Evolutionary conservation across 1,140 invertebrate genomes (phyloP), one percentile per base, ranked within the genome.

Genomic region (Ephestia elutella): DNA sequence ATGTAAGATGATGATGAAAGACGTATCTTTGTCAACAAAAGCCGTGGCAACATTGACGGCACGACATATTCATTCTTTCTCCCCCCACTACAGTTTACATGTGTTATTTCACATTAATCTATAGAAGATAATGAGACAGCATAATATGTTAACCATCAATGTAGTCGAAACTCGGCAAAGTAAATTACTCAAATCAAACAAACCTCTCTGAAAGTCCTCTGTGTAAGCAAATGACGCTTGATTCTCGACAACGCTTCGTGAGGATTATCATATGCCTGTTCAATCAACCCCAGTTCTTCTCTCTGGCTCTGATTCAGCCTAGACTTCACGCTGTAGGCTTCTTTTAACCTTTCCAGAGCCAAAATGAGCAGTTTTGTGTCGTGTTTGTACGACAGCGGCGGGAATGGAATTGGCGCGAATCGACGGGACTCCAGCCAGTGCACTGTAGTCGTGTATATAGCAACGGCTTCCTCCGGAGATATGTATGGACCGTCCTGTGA

Each of bases 261-360:
- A 57, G 99, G 99, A 91, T 99, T 99, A 83, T 99, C 99, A 80
- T 99, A 99, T 0, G 99, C 99, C 85, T 99, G 99, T 88, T 99
- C 99, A 74, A 99, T 99, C 0, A 99, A 90, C 17, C 99, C 98
- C 17, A 99, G 86, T 85, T 99, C 99, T 90, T 99, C 99, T 71
- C 99, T 91, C 89, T 99, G 99, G 74, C 97, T 99, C 88, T 99
- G 98, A 90, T 99, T 99, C 49, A 99, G 83, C 30, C 99, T 91
- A 4, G 98, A 99, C 82, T 99, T 99, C 0, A 99, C 98, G 78
- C 97, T 99, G 90, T 99, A 99, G 0, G 98, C 98, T 90, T 99
- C 99, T 82, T 99, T 99, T 0, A 99, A 89, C 61, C 98, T 91
- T 89, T 99, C 99, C 49, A 99, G 87, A 0, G 98, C 98, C 38